phyloP scores from a whole-genome alignment of 2,888 invertebrate genomes.

The Protula sp. region DNA sequence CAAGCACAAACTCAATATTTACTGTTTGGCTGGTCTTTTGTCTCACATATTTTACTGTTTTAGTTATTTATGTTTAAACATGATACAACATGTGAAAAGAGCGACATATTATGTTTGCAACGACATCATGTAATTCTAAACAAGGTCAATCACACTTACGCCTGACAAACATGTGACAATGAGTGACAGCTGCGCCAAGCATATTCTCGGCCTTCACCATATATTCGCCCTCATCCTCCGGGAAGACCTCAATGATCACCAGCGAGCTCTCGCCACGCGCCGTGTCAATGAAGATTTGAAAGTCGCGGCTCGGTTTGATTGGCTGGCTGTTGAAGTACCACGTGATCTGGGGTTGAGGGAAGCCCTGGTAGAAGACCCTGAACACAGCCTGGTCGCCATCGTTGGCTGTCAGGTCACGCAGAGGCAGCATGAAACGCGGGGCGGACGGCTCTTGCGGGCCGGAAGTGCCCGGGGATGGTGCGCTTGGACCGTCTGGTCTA shows the following conservation, averaged over 20 bases:
- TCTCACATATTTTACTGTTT: no score
- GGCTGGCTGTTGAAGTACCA: conserved; percentile 55
- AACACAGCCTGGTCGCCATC: conserved; percentile 71
- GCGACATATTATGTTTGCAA: no score
- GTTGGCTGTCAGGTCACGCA: conserved; percentile 74
- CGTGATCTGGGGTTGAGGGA: conserved; percentile 43
- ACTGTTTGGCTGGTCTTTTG: no score
- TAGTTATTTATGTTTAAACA: no score
- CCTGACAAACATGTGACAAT: conserved; percentile 60
- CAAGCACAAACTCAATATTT: no score
- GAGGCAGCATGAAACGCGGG: conserved; percentile 71
- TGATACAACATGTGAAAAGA: no score
- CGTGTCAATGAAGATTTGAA: conserved; percentile 56
- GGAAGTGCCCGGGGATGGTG: neutral
- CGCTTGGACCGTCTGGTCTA: neutral
- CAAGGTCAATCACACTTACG: conserved; percentile 36
- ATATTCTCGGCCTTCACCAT: conserved; percentile 75
- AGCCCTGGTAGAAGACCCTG: conserved; percentile 37
- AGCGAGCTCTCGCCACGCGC: conserved; percentile 81
- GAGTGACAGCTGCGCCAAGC: conserved; percentile 93
- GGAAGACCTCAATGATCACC: conserved; percentile 93
- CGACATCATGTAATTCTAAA: no score
- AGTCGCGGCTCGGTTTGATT: conserved; percentile 49
- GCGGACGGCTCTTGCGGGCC: conserved; percentile 50
- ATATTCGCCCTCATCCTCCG: conserved; percentile 96